A percentile compares a stretch with the other conserved stretches of the same genome.
phyloP scores from a whole-genome alignment of 2,797 vertebrate genomes.

The Darevskia mixta region DNA sequence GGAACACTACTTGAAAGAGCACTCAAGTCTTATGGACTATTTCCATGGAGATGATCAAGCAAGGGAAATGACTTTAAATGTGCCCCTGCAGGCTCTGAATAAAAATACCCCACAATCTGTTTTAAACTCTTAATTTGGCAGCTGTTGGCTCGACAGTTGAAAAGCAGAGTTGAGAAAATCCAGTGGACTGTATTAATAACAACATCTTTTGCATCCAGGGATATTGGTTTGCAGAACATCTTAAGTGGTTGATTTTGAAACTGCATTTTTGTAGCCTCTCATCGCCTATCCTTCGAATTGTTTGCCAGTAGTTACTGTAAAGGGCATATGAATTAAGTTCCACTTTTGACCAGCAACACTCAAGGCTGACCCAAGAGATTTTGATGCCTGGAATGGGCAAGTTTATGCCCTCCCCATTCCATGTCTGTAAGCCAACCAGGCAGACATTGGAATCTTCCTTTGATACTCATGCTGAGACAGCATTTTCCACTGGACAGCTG shows the following conservation, averaged over 20 bases:
- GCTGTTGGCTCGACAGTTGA: background rate
- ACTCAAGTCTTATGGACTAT: background rate
- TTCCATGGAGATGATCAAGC: background rate
- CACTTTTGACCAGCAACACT: background rate
- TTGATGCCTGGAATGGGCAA: background rate
- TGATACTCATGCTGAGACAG: background rate
- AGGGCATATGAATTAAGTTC: background rate
- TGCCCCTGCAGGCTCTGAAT: background rate
- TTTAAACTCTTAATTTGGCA: background rate
- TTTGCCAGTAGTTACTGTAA: background rate
- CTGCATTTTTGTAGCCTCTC: background rate
- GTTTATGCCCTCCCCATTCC: background rate
- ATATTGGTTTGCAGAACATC: no score
- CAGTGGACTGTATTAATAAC: background rate
- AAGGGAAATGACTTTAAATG: slow-evolving; percentile 4
- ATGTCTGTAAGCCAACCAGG: background rate
- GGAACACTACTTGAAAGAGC: background rate
- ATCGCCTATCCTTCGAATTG: no score
- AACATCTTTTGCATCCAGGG: background rate
- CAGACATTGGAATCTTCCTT: background rate
- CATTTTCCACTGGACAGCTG: no score
- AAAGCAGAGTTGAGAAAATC: background rate
- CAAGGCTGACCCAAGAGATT: background rate
- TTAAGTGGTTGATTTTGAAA: background rate
- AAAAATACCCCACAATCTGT: slow-evolving; percentile 17